Percentiles rank a stretch among this genome's conserved stretches.
phyloP scores from a whole-genome alignment of 1,140 invertebrate genomes.

The Pomacea maculata region DNA sequence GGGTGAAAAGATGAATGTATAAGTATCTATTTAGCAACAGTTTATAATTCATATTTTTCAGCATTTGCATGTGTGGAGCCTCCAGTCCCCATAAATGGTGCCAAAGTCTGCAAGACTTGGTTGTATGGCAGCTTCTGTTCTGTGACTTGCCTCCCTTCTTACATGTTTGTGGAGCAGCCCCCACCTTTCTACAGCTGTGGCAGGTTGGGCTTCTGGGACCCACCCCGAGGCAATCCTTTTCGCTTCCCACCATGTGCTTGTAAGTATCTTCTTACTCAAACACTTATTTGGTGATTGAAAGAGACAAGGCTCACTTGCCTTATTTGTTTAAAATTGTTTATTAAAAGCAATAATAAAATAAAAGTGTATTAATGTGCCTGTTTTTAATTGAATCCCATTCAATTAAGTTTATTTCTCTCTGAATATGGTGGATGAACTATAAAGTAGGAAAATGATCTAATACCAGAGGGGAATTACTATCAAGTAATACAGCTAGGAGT shows the following conservation, averaged over 20 bases:
- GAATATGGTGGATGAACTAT: too few relatives aligned
- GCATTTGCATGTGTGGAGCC: slow-evolving; percentile 43
- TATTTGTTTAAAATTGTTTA: not conserved
- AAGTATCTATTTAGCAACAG: too few relatives aligned
- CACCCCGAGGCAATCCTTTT: slow-evolving; percentile 41
- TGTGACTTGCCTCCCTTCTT: slow-evolving; percentile 33
- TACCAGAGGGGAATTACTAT: too few relatives aligned
- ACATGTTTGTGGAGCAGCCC: slow-evolving; percentile 33
- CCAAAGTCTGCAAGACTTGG: slow-evolving; percentile 30
- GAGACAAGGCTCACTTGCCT: not conserved
- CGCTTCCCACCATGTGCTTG: slow-evolving; percentile 43
- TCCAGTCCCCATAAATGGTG: slow-evolving; percentile 32
- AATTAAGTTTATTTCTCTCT: not conserved
- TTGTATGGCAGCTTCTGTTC: slow-evolving; percentile 37
- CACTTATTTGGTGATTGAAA: not conserved
- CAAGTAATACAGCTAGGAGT: too few relatives aligned
- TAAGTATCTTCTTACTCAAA: slow-evolving; percentile 21
- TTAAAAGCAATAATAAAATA: not conserved
- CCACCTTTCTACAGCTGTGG: slow-evolving; percentile 49
- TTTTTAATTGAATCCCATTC: not conserved
- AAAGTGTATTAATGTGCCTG: not conserved
- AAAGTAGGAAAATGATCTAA: too few relatives aligned
- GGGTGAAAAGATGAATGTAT: too few relatives aligned
- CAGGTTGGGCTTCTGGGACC: slow-evolving; percentile 46
- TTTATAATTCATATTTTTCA: slow-evolving; percentile 23